Evolutionary conservation across 2,888 invertebrate genomes (phyloP), one percentile per base, ranked within the genome.

Genomic region (Rhamphomyia laevipes): DNA sequence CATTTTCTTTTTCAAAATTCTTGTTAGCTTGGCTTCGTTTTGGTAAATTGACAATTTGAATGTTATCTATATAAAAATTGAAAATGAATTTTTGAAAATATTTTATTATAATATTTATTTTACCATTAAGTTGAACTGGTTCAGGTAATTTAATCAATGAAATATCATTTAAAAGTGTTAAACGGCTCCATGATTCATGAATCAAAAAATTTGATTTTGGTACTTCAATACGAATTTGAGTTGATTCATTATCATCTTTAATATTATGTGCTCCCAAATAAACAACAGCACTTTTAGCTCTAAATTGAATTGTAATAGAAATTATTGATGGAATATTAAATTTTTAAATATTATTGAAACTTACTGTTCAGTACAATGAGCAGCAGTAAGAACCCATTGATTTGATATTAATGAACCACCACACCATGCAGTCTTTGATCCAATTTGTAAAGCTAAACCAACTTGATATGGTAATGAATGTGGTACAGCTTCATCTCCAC

Each of bases 381-480:
- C 52, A 31, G 52, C 52, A 17, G 52, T 52, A 4, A 52, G 12
- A 27, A 52, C 43, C 15, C 21, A 40, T 18, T 43, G 17, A 13
- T 16, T 43, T 33, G 42, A n/a, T 9, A 67, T 59, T 46, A 67
- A 49, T 31, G 63, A 63, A 41, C 63, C 67, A 49, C 65, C 65
- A 53, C 66, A 66, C 59, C 59, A 63, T 27, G 58, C 47, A 3
- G 53, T 55, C 9, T 48, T 46, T 4, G 21, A n/a, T 27, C 55
- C 54, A 33, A 52, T 33, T 16, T 53, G 53, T 51, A 66, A 53
- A 43, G 65, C 54, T 53, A 67, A 61, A 27, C 67, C 67, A 18
- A 63, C 67, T 53, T 67, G 67, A 51, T 69, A 68, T 42, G 69
- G 67, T 45, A 69, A 66, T 31, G 60, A 57, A 47, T 65, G 56